These are phyloP conservation scores for Orchesella cincta DNA, from an alignment of 1,140 invertebrate species.

Conservation along the genomic window DNA sequence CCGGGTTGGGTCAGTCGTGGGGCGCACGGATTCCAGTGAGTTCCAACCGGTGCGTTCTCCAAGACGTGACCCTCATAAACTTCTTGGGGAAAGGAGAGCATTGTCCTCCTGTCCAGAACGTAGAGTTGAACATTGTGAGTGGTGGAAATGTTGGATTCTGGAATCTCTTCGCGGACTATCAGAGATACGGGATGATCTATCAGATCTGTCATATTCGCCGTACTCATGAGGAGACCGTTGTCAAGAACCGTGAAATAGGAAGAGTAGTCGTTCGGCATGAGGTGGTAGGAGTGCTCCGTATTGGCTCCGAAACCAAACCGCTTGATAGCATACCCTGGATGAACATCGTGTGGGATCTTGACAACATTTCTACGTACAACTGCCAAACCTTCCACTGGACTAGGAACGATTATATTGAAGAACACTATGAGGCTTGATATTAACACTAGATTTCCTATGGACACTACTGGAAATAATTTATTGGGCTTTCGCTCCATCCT, in stretches of 20 bases:
- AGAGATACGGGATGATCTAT: conserved; percentile 76
- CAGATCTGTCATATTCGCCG: conserved; percentile 75
- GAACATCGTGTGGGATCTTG: conserved; percentile 70
- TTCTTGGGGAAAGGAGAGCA: conserved; percentile 74
- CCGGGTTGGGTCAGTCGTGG: conserved; percentile 57
- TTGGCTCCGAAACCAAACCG: conserved; percentile 61
- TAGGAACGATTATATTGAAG: conserved; percentile 5
- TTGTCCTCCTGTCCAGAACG: conserved; percentile 75
- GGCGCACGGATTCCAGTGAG: conserved; percentile 59
- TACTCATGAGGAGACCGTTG: conserved; percentile 86
- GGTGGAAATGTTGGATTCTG: conserved; percentile 69
- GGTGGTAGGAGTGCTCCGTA: conserved; percentile 64
- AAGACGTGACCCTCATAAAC: conserved; percentile 65
- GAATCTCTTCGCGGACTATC: conserved; percentile 73
- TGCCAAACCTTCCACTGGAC: conserved; percentile 37
- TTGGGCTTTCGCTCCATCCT: neutral
- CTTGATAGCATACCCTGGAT: conserved; percentile 80
- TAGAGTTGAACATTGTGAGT: conserved; percentile 78
- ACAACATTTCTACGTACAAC: conserved; percentile 53
- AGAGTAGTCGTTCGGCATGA: conserved; percentile 75
- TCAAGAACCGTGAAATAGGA: conserved; percentile 83
- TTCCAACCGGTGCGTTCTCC: conserved; percentile 73
- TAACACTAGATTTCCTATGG: neutral
- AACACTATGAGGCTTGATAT: conserved; percentile 24
- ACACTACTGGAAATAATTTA: neutral